Evolutionary conservation across 2,888 invertebrate genomes (phyloP).

Genomic region (Hydropsyche betteni): DNA sequence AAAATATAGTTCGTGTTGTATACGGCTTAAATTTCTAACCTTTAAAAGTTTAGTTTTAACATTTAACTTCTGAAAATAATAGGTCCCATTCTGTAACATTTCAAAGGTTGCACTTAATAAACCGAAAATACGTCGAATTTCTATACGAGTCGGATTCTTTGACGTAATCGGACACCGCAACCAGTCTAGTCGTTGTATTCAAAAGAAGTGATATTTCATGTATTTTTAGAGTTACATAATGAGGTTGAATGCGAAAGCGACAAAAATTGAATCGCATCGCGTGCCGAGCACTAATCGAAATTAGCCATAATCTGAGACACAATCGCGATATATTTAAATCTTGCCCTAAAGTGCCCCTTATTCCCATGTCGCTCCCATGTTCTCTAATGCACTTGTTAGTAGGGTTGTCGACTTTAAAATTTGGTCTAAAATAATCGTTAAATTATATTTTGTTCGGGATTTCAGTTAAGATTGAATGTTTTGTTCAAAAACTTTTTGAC

Average conservation of each 20-base stretch:
- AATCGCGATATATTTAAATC: constrained; percentile 8
- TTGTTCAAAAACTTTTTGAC: too few relatives aligned
- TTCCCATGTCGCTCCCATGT: not conserved
- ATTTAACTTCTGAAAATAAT: constrained; percentile 37
- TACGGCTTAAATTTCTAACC: too few relatives aligned
- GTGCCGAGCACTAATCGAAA: too few relatives aligned
- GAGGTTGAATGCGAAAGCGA: too few relatives aligned
- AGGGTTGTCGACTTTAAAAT: too few relatives aligned
- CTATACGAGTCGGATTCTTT: constrained; percentile 43
- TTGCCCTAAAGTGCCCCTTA: constrained; percentile 6
- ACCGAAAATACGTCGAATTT: constrained; percentile 47
- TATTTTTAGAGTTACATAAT: too few relatives aligned
- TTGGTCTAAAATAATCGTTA: too few relatives aligned
- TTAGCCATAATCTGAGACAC: not conserved
- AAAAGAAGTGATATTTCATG: too few relatives aligned
- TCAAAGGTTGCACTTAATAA: constrained; percentile 49
- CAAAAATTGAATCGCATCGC: too few relatives aligned
- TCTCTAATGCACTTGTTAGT: constrained; percentile 11
- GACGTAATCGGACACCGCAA: constrained; percentile 42
- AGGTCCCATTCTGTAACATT: constrained; percentile 40
- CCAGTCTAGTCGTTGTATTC: not conserved
- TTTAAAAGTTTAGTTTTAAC: not conserved
- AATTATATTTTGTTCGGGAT: too few relatives aligned
- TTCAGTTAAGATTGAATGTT: too few relatives aligned
- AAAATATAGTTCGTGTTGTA: too few relatives aligned